Conservation (phyloP, 1,140 invertebrate genomes). For the Drosophila setifemur region DNA sequence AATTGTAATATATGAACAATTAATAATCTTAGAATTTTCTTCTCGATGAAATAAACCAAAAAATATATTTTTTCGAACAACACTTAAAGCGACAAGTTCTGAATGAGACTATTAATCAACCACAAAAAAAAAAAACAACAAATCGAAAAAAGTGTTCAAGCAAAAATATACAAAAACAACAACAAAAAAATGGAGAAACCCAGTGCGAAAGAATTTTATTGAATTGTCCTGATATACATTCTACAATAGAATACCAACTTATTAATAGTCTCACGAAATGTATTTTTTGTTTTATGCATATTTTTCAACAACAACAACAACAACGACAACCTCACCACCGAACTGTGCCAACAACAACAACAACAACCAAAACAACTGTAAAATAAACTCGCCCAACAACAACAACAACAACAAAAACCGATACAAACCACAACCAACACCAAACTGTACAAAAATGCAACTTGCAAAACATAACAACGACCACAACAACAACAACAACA, state of each 20-base stretch:
- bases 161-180: background rate
- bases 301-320: constrained; percentile 67
- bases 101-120: constrained; percentile 82
- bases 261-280: constrained; percentile 82
- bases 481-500: constrained; percentile 33
- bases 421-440: constrained; percentile 27
- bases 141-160: constrained; percentile 36
- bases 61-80: constrained; percentile 79
- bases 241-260: constrained; percentile 52
- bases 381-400: constrained; percentile 39
- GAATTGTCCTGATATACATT: constrained; percentile 45
- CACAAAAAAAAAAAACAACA: constrained; percentile 7
- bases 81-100: constrained; percentile 81
- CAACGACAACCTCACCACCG: constrained; percentile 64
- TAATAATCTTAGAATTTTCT: constrained; percentile 45
- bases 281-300: constrained; percentile 81
- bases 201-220: constrained; percentile 34
- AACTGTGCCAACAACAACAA: constrained; percentile 60
- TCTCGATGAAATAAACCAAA: constrained; percentile 66
- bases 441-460: constrained; percentile 47
- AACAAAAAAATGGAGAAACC: constrained; percentile 3
- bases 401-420: constrained; percentile 33
- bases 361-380: constrained; percentile 33
- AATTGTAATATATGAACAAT: constrained; percentile 64
- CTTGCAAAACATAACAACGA: constrained; percentile 36